Percentiles rank a stretch among this genome's conserved stretches.
Conservation (phyloP, 2,113 vertebrate genomes). For the human (Homo sapiens) region DNA sequence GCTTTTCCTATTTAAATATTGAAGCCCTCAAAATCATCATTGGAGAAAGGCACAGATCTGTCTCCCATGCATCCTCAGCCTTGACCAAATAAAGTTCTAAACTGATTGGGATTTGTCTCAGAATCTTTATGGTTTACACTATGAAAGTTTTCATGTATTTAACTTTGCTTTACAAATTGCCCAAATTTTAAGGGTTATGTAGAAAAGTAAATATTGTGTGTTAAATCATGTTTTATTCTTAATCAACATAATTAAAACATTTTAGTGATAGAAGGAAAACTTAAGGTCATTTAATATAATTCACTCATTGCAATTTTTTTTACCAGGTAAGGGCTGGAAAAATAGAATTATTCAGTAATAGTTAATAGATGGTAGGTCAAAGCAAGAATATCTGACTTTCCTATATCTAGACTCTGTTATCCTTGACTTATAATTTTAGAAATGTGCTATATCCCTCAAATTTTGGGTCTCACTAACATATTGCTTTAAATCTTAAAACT, state of each 20-base stretch:
- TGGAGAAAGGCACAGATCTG: too few species aligned
- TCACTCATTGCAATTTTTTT: background rate
- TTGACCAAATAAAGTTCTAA: too few species aligned
- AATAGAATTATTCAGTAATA: background rate
- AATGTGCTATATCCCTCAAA: background rate
- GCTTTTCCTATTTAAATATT: too few species aligned
- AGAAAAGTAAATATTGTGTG: background rate
- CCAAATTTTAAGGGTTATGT: background rate
- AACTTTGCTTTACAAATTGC: background rate
- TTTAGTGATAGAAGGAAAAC: background rate
- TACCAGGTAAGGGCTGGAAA: background rate
- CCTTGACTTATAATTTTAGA: background rate
- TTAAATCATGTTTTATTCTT: background rate
- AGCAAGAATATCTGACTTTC: background rate
- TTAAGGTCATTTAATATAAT: background rate
- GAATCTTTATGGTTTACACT: too few species aligned
- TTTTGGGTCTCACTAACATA: background rate
- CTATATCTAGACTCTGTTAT: background rate
- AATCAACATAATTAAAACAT: background rate
- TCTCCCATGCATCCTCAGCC: too few species aligned
- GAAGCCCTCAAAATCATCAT: too few species aligned
- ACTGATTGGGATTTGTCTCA: too few species aligned
- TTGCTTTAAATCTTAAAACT: background rate
- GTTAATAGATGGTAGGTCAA: background rate
- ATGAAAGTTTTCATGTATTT: background rate